Percentiles rank a stretch among this genome's conserved stretches.
Conservation (phyloP, 2,888 invertebrate species). For the Orchesella flavescens region DNA sequence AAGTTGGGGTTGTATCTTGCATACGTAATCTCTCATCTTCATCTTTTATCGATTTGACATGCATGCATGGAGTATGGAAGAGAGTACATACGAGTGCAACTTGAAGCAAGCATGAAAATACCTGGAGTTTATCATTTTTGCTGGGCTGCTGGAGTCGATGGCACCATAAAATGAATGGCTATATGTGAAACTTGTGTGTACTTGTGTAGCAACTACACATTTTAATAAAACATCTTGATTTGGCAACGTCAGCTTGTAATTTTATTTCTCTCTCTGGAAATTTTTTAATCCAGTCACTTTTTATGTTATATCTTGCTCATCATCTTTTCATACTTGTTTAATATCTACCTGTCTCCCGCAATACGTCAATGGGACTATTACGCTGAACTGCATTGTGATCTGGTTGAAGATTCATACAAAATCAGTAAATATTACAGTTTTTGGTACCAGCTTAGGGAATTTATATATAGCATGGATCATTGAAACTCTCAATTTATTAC, state of each 20-base stretch:
- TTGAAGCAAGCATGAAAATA: background rate
- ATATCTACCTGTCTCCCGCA: too few species aligned
- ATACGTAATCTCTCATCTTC: background rate
- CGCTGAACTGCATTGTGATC: background rate
- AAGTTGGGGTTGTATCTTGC: background rate
- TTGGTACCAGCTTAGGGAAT: background rate
- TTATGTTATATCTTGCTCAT: too few species aligned
- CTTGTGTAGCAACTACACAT: slow-evolving; percentile 7
- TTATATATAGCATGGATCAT: too few species aligned
- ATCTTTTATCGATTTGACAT: background rate
- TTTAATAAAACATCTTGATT: slow-evolving; percentile 14
- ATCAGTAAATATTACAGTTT: background rate
- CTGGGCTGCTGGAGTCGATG: slow-evolving; percentile 9
- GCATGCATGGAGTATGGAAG: background rate
- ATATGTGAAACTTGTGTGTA: slow-evolving; percentile 3
- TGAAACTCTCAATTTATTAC: background rate
- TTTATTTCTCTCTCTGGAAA: slow-evolving; percentile 9
- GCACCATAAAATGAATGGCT: background rate
- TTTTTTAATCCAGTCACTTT: too few species aligned
- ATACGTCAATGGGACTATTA: too few species aligned
- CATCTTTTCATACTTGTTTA: too few species aligned
- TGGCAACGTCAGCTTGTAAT: slow-evolving; percentile 11
- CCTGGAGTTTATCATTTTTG: slow-evolving; percentile 2
- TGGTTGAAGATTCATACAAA: background rate
- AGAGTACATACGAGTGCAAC: too few species aligned